These are phyloP conservation scores for Phaethornis superciliosus DNA, from an alignment of 2,113 vertebrate species.

Conservation along the genomic window DNA sequence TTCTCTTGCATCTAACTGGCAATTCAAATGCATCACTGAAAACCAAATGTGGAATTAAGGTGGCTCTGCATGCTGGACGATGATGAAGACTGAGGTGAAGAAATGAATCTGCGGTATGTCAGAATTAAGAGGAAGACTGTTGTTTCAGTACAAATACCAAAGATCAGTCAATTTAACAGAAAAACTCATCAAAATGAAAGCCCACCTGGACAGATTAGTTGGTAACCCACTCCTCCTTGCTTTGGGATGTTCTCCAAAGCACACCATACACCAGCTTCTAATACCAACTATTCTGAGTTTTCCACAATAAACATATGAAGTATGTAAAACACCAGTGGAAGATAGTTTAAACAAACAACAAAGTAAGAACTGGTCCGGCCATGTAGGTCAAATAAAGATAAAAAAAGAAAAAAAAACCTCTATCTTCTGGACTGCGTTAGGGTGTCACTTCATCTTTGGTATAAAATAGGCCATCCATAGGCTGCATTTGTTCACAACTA, in stretches of 20 bases:
- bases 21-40: conserved; percentile 25
- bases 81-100: conserved; percentile 53
- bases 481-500: conserved; percentile 99
- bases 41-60: conserved; percentile 47
- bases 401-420: conserved; percentile 74
- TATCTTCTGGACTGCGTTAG: conserved; percentile 84
- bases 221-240: conserved; percentile 19
- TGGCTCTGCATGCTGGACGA: conserved; percentile 54
- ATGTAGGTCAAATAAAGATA: conserved; percentile 89
- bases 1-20: conserved; percentile 36
- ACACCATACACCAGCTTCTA: conserved; percentile 12
- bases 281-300: conserved; percentile 65
- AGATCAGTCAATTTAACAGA: conserved; percentile 57
- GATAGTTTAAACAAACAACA: conserved; percentile 84
- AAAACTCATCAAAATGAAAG: conserved; percentile 62
- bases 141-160: conserved; percentile 61
- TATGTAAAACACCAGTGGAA: conserved; percentile 84
- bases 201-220: conserved; percentile 16
- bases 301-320: conserved; percentile 61
- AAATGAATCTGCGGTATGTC: conserved; percentile 50
- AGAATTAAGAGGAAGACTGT: conserved; percentile 76
- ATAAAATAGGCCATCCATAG: conserved; percentile 98
- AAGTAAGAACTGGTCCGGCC: conserved; percentile 92
- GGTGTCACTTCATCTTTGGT: conserved; percentile 99
- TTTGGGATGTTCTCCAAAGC: conserved; percentile 49